Evolutionary conservation across 2,888 invertebrate species (phyloP).

Genomic region (Caenorhabditis doughertyi): DNA sequence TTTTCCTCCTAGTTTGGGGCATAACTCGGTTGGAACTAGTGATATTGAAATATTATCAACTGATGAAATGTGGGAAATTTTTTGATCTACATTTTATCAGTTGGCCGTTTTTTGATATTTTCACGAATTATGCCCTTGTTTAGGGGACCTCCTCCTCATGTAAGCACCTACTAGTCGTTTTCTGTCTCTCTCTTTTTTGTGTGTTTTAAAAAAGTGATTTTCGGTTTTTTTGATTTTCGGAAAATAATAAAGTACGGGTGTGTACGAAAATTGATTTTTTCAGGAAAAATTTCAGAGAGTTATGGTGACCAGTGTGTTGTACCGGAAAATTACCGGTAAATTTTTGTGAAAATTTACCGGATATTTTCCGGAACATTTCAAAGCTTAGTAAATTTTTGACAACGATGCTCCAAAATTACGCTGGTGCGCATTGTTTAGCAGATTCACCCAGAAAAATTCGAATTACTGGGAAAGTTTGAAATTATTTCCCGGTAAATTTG

Average conservation of each 20-base stretch:
- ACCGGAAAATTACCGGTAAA: too few species aligned
- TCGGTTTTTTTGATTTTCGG: not conserved
- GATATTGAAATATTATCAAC: not conserved
- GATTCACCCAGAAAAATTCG: too few species aligned
- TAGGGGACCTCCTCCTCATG: not conserved
- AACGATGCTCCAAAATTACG: too few species aligned
- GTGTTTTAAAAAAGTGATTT: not conserved
- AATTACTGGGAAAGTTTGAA: too few species aligned
- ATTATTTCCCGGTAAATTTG: too few species aligned
- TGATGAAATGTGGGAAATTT: not conserved
- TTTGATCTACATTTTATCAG: not conserved
- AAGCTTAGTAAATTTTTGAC: too few species aligned
- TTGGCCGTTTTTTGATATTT: not conserved
- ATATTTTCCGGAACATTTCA: too few species aligned
- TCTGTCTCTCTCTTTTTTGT: not conserved
- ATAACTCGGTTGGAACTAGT: not conserved
- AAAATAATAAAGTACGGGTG: slow-evolving; percentile 1
- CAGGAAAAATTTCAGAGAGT: not conserved
- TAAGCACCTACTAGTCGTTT: not conserved
- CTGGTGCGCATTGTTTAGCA: too few species aligned
- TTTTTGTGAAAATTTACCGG: too few species aligned
- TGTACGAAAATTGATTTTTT: too few species aligned
- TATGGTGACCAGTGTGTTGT: too few species aligned
- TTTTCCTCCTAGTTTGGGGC: not conserved
- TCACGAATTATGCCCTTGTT: not conserved